Evolutionary conservation across 1,140 invertebrate genomes (phyloP).

Genomic region (Bombus sylvicola): DNA sequence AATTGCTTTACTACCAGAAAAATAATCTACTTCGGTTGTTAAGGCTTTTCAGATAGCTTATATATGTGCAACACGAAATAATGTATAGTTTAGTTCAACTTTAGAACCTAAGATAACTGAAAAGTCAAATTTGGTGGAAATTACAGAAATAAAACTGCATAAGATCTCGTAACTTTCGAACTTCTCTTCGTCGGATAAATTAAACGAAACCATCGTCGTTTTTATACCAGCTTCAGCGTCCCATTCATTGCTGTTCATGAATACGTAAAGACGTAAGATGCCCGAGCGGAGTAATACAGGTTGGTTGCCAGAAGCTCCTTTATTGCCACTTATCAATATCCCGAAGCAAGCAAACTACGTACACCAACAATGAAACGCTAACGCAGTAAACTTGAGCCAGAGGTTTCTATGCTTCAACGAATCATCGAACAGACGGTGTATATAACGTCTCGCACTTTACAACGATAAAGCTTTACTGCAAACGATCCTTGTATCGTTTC

Average conservation of each 20-base stretch:
- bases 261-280: not conserved
- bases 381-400: not conserved
- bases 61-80: too few species aligned
- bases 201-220: not conserved
- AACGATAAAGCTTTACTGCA: not conserved
- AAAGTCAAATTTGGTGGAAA: not conserved
- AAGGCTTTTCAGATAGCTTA: too few species aligned
- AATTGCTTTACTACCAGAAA: not conserved
- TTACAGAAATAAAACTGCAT: not conserved
- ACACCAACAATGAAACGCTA: conserved; percentile 7
- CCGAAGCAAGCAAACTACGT: not conserved
- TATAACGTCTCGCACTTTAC: not conserved
- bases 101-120: not conserved
- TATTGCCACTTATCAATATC: conserved; percentile 3
- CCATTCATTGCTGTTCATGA: not conserved
- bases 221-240: not conserved
- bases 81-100: too few species aligned
- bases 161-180: not conserved
- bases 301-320: conserved; percentile 13
- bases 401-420: not conserved
- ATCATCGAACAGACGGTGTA: not conserved
- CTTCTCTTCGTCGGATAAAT: not conserved
- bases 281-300: not conserved
- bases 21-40: not conserved
- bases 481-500: not conserved